Percentiles rank a stretch among this genome's conserved stretches.
Evolutionary conservation across 2,888 invertebrate species (phyloP).

Genomic region (Luperina testacea): DNA sequence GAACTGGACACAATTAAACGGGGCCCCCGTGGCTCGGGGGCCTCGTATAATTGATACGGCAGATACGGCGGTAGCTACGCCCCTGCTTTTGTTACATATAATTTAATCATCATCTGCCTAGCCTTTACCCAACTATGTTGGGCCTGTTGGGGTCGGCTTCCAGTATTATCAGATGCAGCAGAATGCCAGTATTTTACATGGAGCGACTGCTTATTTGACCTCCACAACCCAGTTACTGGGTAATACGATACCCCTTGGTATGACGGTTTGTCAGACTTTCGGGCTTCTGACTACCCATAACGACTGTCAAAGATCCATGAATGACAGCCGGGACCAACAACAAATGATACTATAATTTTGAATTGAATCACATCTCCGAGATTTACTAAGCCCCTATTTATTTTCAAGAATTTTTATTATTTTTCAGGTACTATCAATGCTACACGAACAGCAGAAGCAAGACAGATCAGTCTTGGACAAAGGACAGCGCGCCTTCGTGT

Average conservation of each 20-base stretch:
- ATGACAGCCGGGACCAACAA: no score
- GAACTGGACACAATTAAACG: no score
- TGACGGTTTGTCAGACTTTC: no score
- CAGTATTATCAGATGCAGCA: background rate
- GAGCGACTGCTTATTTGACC: no score
- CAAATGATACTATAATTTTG: background rate
- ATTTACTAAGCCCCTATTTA: background rate
- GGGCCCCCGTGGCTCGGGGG: no score
- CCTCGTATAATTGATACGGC: no score
- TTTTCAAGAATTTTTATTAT: background rate
- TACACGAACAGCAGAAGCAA: conserved; percentile 91
- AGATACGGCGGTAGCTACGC: no score
- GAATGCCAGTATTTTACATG: no score
- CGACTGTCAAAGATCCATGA: no score
- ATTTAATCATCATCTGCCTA: background rate
- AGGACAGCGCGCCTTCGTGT: conserved; percentile 97
- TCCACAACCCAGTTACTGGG: no score
- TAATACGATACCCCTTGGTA: no score
- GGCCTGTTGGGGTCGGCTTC: background rate
- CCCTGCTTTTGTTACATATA: background rate
- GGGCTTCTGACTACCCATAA: no score
- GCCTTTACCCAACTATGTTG: background rate
- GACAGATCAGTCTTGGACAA: conserved; percentile 96
- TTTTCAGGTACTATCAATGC: conserved; percentile 87
- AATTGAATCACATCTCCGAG: background rate